Percentiles rank a stretch among this genome's conserved stretches.
Conservation (phyloP, 2,113 vertebrate species). For the Mesocricetus auratus region DNA sequence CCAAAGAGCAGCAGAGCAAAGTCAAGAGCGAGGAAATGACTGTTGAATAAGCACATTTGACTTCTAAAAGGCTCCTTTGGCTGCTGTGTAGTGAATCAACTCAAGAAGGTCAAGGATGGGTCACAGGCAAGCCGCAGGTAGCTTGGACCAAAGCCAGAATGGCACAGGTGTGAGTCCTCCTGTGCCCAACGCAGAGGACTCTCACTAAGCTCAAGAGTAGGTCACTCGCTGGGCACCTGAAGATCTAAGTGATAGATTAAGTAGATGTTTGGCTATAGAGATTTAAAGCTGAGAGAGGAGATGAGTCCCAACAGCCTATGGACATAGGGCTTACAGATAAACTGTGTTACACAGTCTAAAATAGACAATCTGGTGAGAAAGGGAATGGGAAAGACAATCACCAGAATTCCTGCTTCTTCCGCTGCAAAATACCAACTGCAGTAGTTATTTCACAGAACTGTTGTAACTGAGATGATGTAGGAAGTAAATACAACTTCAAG, state of each 20-base stretch:
- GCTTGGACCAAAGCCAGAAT: background rate
- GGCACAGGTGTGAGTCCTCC: fast-evolving
- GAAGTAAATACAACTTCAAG: background rate
- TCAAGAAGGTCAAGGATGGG: background rate
- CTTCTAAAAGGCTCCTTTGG: constrained; percentile 27
- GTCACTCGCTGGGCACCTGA: background rate
- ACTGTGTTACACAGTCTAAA: background rate
- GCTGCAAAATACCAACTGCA: background rate
- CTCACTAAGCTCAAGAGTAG: fast-evolving
- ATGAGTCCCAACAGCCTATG: background rate
- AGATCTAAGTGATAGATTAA: background rate
- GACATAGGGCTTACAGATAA: background rate
- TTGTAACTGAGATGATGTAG: background rate
- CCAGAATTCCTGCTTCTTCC: background rate
- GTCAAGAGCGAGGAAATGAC: background rate
- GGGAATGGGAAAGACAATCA: background rate
- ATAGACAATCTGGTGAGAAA: background rate
- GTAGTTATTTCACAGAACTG: background rate
- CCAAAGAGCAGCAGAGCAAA: constrained; percentile 24
- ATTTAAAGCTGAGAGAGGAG: background rate
- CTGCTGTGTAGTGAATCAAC: background rate
- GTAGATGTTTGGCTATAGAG: background rate
- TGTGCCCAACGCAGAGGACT: background rate
- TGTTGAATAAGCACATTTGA: background rate
- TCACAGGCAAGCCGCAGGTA: background rate